Conservation (phyloP, 2,113 vertebrate genomes). For the Elanus axillaris region DNA sequence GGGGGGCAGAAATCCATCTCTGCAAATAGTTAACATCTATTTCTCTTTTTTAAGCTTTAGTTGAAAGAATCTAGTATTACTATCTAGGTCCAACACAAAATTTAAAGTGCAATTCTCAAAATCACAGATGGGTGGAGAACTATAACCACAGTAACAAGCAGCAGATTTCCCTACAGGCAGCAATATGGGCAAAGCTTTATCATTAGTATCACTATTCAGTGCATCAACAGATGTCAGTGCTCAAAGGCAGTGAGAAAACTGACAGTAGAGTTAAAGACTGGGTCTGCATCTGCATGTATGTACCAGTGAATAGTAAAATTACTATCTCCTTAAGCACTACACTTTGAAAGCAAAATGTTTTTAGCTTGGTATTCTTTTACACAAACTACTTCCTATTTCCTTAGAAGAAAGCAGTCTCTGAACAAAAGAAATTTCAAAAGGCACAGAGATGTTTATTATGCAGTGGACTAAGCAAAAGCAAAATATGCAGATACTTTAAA, state of each 20-base stretch:
- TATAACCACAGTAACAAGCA: slow-evolving; percentile 64
- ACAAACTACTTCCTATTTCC: neutral
- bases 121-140: slow-evolving; percentile 78
- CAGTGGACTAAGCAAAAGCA: neutral
- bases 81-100: neutral
- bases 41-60: neutral
- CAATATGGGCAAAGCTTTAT: neutral
- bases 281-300: neutral
- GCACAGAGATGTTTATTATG: neutral
- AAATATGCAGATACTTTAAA: neutral
- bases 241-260: slow-evolving; percentile 36
- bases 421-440: slow-evolving; percentile 38
- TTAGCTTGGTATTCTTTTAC: neutral
- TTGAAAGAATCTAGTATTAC: neutral
- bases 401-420: slow-evolving; percentile 8
- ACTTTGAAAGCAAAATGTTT: neutral
- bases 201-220: neutral
- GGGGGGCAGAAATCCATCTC: neutral
- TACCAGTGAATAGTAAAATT: neutral
- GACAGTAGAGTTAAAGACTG: neutral
- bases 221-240: slow-evolving; percentile 34
- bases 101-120: slow-evolving; percentile 67
- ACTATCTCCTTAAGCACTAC: neutral
- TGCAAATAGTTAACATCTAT: neutral
- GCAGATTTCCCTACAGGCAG: neutral